Base-by-base conservation (phyloP, 2,888 invertebrate genomes). In the Ichneumoninae sp. region DNA sequence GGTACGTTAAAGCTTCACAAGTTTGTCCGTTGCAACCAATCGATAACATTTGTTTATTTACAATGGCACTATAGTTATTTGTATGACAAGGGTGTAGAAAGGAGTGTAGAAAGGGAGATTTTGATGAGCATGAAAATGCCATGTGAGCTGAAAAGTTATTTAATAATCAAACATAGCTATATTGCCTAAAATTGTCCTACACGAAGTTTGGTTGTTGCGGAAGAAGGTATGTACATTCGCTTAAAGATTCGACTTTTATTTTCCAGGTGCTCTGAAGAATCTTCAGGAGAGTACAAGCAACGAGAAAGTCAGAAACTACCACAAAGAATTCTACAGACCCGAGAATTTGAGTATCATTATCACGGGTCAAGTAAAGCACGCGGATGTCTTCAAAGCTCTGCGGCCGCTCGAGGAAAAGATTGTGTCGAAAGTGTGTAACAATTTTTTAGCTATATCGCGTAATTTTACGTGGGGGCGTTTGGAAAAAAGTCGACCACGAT, bases 331-430 rank as follows among this genome's bases (percentile, higher is more conserved):
- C 94, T 99, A 98, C 93, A 95, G 98, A 30, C 96, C 98, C 1
- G 97, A 98, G 93, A 99, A 99, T 93, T 94, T 98, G 81, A 96
- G 97, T 84, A 94, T 98, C 3, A 96, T 98, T 76, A 96, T 98
- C 74, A 96, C 97, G 16, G 98, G 98, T 0, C 96, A 96, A 94
- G 96, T 98, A 22, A 95, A 96, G 68, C 96, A 96, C 0, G 95
- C 96, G 16, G 96, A 97, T 90, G 96, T 98, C 2, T 97, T 98
- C 90, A 94, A 95, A 89, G 96, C 96, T 3, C 93, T 98, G 79
- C 94, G 95, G 75, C 95, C 95, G 3, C 94, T 98, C 0, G 98
- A 98, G 93, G 95, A 96, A 88, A 97, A 97, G 94, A 97, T 97
- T 89, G 91, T 96, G 40, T 94, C 95, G 4, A 96, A 96, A 94